Evolutionary conservation across 1,140 invertebrate genomes (phyloP), one percentile per base, ranked within the genome.

Genomic region (Drosophila melanica): DNA sequence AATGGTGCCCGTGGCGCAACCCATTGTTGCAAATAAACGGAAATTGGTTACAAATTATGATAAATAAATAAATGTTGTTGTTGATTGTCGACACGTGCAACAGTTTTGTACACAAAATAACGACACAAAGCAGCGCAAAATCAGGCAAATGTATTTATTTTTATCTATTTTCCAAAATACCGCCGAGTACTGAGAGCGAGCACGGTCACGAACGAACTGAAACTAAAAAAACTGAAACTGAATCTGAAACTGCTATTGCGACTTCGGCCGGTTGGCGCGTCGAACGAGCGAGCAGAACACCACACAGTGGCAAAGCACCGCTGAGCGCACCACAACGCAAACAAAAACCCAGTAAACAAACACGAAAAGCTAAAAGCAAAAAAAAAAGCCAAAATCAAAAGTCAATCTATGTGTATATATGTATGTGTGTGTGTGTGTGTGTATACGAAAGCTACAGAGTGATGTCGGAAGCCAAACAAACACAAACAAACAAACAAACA

Each of bases 1-100:
- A 71, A 97, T 93, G 92, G 95, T 95, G 91, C 94, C 93, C 93
- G 95, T 95, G 90, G 94, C 95, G 86, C 95, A 95, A 86, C 95
- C 95, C 93, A 93, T 93, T 62, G 81, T 77, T 44, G 50, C 16
- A 41, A 48, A 53, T 50, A 48, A 33, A 4, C 50, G 47, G 3
- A 16, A 35, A 23, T 44, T 55, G 53, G 53, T 42, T 47, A 27
- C 47, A 48, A 33, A 47, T 18, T 48, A 20, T 63, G 51, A 42
- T 41, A 41, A 55, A 23, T 51, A 59, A 48, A 23, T 51, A 37
- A 18, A 37, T 41, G n/a, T n/a, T n/a, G n/a, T n/a, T 18, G 10
- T 35, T 35, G 20, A 48, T 55, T 47, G 42, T 39, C 54, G 35
- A 77, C 81, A 86, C 74, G 81, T 75, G 77, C 80, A 74, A 76